Base-by-base conservation (phyloP, 1,140 invertebrate species). In the Drosophila pruinosa region DNA sequence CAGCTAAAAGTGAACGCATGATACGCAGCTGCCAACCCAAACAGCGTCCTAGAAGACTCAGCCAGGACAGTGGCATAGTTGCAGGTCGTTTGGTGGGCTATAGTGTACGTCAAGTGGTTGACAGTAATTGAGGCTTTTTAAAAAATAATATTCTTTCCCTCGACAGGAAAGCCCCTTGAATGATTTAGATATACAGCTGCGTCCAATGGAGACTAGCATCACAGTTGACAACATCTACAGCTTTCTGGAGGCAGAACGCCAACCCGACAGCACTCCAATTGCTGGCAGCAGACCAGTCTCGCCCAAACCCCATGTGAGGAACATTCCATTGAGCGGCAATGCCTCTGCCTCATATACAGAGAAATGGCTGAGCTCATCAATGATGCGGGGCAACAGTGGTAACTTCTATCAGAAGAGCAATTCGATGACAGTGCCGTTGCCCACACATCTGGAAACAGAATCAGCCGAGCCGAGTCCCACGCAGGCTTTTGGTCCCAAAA, bases 401-500 rank as follows among this genome's bases (percentile, higher is more conserved):
- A 62, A 74, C 3, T 57, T 65, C 28, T 78, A 75, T 52, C 59
- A 67, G 43, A 90, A 90, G 41, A 52, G 62, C 3, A 79, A 76
- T 17, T 52, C 71, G 1, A 90, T 89, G 14, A 64, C 68, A 0
- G 15, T 83, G 17, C 81, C 89, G 2, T 36, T 90, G 56, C 89
- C 89, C 6, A 90, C 89, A 12, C 89, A 90, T n/a, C 22, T 90
- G 50, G 89, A 90, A 59, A 72, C 81, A 0, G 89, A 90, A 0
- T 90, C 89, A 0, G 89, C 89, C 0, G 89, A 90, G 17, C 89
- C 86, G 0, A 91, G 89, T 75, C 89, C 89, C 5, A 91, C 89
- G 4, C 82, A 77, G 34, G 89, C 89, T 0, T 91, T 91, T 38
- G 89, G 89, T 0, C 89, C 89, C 0, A 83, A 81, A 15, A 70